phyloP scores from a whole-genome alignment of 2,113 vertebrate genomes.

The Eulacestoma nigropectus region DNA sequence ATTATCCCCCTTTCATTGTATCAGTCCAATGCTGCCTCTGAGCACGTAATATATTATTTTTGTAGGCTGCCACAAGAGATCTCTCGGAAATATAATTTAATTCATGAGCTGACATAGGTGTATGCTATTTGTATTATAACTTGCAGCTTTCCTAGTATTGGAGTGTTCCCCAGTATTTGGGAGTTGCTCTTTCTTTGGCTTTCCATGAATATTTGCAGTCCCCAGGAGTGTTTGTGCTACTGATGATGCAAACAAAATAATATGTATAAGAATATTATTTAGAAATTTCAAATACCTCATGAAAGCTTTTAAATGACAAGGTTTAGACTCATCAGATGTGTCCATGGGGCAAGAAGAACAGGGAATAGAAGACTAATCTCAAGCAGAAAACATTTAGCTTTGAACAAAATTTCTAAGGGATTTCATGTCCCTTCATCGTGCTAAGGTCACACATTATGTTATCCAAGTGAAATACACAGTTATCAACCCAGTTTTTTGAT shows the following conservation, averaged over 20 bases:
- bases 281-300: neutral
- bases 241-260: neutral
- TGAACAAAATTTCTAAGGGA: neutral
- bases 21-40: neutral
- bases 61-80: neutral
- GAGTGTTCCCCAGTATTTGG: neutral
- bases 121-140: neutral
- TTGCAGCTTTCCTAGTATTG: neutral
- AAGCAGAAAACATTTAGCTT: neutral
- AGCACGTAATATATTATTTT: neutral
- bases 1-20: neutral
- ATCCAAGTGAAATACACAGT: neutral
- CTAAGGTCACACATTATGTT: neutral
- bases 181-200: neutral
- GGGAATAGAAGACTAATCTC: neutral
- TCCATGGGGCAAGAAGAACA: neutral
- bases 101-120: constrained; percentile 23
- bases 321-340: neutral
- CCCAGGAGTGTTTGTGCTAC: neutral
- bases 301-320: neutral
- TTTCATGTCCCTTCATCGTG: accelerated
- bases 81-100: neutral
- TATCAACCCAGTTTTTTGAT: neutral
- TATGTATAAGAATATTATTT: neutral
- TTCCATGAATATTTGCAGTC: neutral